Base-by-base conservation (phyloP, 2,888 invertebrate species). In the Pteria penguin region DNA sequence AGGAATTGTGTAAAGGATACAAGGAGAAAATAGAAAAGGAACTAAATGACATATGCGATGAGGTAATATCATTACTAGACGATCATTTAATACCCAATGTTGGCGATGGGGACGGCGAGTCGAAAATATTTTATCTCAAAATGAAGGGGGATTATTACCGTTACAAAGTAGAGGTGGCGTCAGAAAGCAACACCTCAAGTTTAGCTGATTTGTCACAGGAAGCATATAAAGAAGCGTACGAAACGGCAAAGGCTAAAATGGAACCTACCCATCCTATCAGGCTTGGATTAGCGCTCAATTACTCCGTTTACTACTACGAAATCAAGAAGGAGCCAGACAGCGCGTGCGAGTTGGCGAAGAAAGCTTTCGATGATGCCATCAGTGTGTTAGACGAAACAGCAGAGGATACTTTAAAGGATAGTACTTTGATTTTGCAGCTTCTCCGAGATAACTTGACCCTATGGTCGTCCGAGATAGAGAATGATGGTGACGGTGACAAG, bases 91-190 rank as follows among this genome's bases (percentile, higher is more conserved):
- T 99, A 94, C 97, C 98, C 93, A 98, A 98, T 95, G 97, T 97
- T 94, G 97, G 97, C 94, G 96, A 98, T 93, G 97, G 98, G 95
- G 63, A 74, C 29, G 45, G 62, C 22, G 75, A 78, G 26, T 96
- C 98, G 93, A 98, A 98, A 95, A 99, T 99, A 93, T 99, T 99
- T 94, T 99, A 99, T 95, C 96, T 98, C 93, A 99, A 99, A 96
- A 99, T 99, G 99, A 99, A 99, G 94, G 99, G 99, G 92, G 99
- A 99, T 94, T 99, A 99, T 95, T 98, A 97, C 95, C 97, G 99
- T 95, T 99, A 99, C 95, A 96, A 99, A 93, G 99, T 99, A 93
- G 99, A 99, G 95, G 98, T 99, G 93, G 98, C 98, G 93, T 97
- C 97, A 93, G 98, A 98, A 93, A 98, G 98, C 93, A 97, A 96